phyloP scores from a whole-genome alignment of 2,797 vertebrate genomes.

The Spea hammondii region DNA sequence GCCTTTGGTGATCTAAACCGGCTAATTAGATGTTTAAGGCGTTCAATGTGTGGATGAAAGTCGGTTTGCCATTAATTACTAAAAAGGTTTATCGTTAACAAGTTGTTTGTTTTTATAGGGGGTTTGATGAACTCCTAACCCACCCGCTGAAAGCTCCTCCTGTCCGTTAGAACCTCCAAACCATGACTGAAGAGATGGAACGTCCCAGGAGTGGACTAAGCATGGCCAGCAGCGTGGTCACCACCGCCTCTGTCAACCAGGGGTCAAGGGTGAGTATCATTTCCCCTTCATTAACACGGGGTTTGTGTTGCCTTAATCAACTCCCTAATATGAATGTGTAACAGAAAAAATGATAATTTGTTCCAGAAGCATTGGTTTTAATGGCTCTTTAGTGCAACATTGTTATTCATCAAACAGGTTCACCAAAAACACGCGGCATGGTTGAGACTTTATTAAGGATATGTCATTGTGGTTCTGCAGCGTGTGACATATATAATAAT shows the following conservation, averaged over 20 bases:
- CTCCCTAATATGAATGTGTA: not conserved
- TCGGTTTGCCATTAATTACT: not conserved
- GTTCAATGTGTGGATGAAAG: not conserved
- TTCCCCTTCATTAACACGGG: not conserved
- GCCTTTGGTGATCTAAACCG: no score
- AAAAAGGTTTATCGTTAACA: slow-evolving; percentile 20
- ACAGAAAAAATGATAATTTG: not conserved
- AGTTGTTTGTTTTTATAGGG: slow-evolving; percentile 32
- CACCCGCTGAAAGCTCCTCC: not conserved
- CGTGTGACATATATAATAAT: no score
- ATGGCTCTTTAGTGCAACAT: no score
- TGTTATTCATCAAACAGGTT: no score
- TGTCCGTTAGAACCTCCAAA: not conserved
- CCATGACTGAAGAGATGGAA: slow-evolving; percentile 78
- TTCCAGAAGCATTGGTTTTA: no score
- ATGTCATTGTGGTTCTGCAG: no score
- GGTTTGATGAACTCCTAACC: slow-evolving; percentile 34
- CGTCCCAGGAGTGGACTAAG: slow-evolving; percentile 72
- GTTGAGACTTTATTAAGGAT: no score
- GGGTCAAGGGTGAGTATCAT: slow-evolving; percentile 66
- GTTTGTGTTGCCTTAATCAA: no score
- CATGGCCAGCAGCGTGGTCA: slow-evolving; percentile 80
- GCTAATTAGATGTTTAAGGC: not conserved
- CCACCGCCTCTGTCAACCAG: slow-evolving; percentile 74
- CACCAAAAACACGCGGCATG: no score